Evolutionary conservation across 2,888 invertebrate genomes (phyloP).

Genomic region (Cataglyphis albicans): DNA sequence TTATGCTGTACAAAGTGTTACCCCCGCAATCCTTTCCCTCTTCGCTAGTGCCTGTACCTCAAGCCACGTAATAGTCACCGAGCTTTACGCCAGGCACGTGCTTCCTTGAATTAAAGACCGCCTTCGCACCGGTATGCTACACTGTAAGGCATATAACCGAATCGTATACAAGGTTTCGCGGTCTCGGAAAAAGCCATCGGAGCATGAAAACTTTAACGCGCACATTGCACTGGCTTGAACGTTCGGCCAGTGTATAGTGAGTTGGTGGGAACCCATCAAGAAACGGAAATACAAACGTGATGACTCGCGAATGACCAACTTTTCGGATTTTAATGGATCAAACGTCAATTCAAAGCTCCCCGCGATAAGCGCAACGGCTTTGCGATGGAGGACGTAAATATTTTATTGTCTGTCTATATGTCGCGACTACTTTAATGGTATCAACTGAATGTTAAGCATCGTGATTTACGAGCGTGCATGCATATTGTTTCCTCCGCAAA

Average conservation of each 20-base stretch:
- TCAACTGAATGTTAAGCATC: conserved; percentile 47
- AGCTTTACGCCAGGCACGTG: conserved; percentile 62
- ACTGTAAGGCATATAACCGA: conserved; percentile 27
- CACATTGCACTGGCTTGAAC: neutral
- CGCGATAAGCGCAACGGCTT: conserved; percentile 40
- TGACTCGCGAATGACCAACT: conserved; percentile 54
- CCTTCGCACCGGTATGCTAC: conserved; percentile 29
- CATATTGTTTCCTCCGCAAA: conserved; percentile 16
- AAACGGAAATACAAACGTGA: neutral
- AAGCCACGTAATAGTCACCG: conserved; percentile 41
- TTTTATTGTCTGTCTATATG: conserved; percentile 51
- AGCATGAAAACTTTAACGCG: conserved; percentile 61
- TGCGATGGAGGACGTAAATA: conserved; percentile 50
- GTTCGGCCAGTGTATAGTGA: neutral
- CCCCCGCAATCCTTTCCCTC: conserved; percentile 27
- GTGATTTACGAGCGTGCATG: conserved; percentile 51
- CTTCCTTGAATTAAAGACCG: conserved; percentile 65
- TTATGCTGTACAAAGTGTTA: conserved; percentile 58
- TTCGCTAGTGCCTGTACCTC: conserved; percentile 2
- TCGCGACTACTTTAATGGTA: conserved; percentile 43
- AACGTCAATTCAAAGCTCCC: conserved; percentile 43
- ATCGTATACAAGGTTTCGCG: conserved; percentile 46
- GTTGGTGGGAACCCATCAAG: conserved; percentile 12
- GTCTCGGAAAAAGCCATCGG: conserved; percentile 32
- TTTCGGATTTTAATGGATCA: conserved; percentile 49